Conservation (phyloP, 2,888 invertebrate species). For the Pantelozetes paolii region DNA sequence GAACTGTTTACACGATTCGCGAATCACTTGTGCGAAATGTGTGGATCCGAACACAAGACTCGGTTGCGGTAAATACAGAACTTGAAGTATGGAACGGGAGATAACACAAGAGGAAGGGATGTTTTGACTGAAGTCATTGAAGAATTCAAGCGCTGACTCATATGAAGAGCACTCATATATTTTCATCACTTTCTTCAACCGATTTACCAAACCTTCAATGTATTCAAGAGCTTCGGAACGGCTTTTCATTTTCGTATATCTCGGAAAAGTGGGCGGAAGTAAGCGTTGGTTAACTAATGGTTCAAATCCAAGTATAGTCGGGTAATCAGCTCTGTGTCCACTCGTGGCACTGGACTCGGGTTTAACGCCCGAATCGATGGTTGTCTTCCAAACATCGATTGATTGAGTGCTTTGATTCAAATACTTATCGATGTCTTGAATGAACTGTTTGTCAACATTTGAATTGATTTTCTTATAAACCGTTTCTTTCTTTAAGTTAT, state of each 20-base stretch:
- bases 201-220: constrained; percentile 73
- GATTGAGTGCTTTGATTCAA: constrained; percentile 75
- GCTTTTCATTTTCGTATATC: constrained; percentile 83
- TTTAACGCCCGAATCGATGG: constrained; percentile 68
- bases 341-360: constrained; percentile 54
- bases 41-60: constrained; percentile 59
- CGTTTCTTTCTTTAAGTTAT: constrained; percentile 60
- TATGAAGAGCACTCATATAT: constrained; percentile 72
- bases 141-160: constrained; percentile 81
- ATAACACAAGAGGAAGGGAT: constrained; percentile 49
- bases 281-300: constrained; percentile 91
- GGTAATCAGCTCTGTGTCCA: constrained; percentile 49
- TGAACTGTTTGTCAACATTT: constrained; percentile 47
- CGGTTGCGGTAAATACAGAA: constrained; percentile 52
- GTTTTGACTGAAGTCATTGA: constrained; percentile 83
- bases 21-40: constrained; percentile 70
- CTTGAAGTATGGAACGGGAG: constrained; percentile 49
- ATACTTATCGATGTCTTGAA: constrained; percentile 73
- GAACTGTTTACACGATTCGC: constrained; percentile 72
- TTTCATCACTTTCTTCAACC: constrained; percentile 74
- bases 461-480: constrained; percentile 46
- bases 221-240: constrained; percentile 72
- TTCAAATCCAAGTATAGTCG: constrained; percentile 73
- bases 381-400: constrained; percentile 72
- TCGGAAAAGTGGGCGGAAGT: constrained; percentile 95